A percentile compares a stretch with the other conserved stretches of the same genome.
These are phyloP conservation scores for Aptenodytes forsteri DNA, from an alignment of 2,113 vertebrate genomes.

Conservation along the genomic window DNA sequence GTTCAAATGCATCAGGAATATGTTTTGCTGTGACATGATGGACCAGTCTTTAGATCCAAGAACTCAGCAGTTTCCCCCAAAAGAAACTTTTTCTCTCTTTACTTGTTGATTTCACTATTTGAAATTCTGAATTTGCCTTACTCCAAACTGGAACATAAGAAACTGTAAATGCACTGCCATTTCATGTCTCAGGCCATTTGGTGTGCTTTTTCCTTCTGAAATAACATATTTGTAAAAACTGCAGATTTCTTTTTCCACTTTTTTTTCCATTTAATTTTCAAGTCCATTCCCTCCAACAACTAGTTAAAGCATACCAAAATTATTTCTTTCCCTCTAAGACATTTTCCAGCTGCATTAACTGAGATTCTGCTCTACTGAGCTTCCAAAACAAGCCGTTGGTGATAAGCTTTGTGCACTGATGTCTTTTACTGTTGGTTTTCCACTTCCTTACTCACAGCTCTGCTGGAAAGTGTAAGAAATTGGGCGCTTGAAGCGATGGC, in stretches of 20 bases:
- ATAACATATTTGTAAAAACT: not conserved
- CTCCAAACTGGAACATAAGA: not conserved
- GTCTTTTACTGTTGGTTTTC: not conserved
- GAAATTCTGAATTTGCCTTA: not conserved
- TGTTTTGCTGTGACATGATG: accelerated
- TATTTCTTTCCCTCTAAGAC: not conserved
- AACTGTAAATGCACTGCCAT: too few relatives aligned
- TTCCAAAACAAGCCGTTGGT: not conserved
- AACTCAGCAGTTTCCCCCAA: not conserved
- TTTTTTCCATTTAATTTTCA: not conserved
- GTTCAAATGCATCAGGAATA: not conserved
- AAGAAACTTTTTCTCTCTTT: not conserved
- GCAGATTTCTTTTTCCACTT: not conserved
- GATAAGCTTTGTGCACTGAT: not conserved
- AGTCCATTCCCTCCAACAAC: not conserved
- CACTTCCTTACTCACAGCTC: not conserved
- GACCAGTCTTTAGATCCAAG: accelerated
- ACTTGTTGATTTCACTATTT: not conserved
- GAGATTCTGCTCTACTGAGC: not conserved
- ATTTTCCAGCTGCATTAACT: not conserved
- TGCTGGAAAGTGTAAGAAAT: not conserved
- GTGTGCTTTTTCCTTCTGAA: not conserved
- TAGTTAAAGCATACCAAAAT: not conserved
- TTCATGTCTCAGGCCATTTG: not conserved
- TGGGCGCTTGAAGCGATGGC: not conserved